phyloP scores from a whole-genome alignment of 2,888 invertebrate species.

The Melanophora roralis region DNA sequence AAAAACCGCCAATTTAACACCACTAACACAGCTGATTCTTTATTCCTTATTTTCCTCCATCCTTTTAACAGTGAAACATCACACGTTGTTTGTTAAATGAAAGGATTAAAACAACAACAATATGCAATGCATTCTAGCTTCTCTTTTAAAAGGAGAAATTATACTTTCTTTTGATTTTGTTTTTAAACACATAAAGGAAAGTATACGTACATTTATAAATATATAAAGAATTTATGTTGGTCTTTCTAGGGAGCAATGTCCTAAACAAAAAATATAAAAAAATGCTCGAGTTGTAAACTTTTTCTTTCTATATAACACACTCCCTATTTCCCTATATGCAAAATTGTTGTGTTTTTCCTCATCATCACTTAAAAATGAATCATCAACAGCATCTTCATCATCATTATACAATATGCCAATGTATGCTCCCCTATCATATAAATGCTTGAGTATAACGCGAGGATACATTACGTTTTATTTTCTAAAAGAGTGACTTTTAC shows the following conservation, averaged over 20 bases:
- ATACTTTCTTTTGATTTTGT: conserved; percentile 39
- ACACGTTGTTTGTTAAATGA: conserved; percentile 49
- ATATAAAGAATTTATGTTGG: background rate
- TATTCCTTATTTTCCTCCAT: background rate
- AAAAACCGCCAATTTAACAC: conserved; percentile 9
- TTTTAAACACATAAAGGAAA: background rate
- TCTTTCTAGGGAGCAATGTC: conserved; percentile 50
- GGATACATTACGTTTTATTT: conserved; percentile 37
- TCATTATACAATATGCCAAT: conserved; percentile 38
- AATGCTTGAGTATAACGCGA: conserved; percentile 44
- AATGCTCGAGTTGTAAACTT: conserved; percentile 53
- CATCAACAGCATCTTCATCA: background rate
- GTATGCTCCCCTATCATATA: conserved; percentile 45
- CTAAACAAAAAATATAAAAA: conserved; percentile 21
- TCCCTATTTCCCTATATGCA: conserved; percentile 6
- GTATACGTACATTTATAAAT: background rate
- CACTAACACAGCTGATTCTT: background rate
- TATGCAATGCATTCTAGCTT: conserved; percentile 8
- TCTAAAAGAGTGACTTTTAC: conserved; percentile 49
- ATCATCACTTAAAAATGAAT: background rate
- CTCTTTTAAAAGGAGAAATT: conserved; percentile 39
- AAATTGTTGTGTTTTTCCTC: conserved; percentile 23
- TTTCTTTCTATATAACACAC: conserved; percentile 47
- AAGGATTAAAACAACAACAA: background rate
- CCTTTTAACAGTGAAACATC: conserved; percentile 28